Evolutionary conservation across 37 sponge, comb jelly and placozoan genomes (phyloP).

Genomic region (Petrosia ficiformis): DNA sequence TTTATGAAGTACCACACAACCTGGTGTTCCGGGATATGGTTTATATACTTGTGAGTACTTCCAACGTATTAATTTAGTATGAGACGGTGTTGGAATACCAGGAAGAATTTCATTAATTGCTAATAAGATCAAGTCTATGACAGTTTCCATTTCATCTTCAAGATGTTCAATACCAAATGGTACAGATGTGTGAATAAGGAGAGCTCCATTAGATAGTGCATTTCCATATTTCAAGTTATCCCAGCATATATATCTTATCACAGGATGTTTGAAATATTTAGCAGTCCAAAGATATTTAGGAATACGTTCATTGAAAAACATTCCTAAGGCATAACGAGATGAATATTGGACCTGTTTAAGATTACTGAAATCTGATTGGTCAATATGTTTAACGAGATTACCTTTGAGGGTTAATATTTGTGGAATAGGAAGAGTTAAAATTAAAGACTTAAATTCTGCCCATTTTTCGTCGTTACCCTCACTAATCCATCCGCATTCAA

Average conservation of each 20-base stretch:
- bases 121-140: constrained; percentile 11
- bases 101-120: constrained; percentile 24
- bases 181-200: constrained; percentile 53
- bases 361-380: background rate
- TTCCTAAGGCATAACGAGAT: constrained; percentile 58
- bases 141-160: constrained; percentile 20
- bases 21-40: constrained; percentile 26
- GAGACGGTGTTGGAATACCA: constrained; percentile 19
- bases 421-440: constrained; percentile 62
- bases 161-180: constrained; percentile 48
- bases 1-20: constrained; percentile 26
- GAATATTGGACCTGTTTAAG: constrained; percentile 41
- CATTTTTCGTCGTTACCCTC: background rate
- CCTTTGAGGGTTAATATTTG: constrained; percentile 34
- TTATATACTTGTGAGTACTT: constrained; percentile 44
- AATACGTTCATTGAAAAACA: constrained; percentile 24
- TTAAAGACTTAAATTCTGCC: constrained; percentile 16
- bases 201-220: background rate
- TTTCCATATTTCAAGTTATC: constrained; percentile 20
- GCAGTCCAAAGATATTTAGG: constrained; percentile 24
- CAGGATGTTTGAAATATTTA: constrained; percentile 42
- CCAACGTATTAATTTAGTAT: constrained; percentile 49
- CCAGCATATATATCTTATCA: constrained; percentile 47
- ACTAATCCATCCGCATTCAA: constrained; percentile 11
- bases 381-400: background rate